Evolutionary conservation across 1,140 invertebrate genomes (phyloP).

Genomic region (Pentalonia nigronervosa): DNA sequence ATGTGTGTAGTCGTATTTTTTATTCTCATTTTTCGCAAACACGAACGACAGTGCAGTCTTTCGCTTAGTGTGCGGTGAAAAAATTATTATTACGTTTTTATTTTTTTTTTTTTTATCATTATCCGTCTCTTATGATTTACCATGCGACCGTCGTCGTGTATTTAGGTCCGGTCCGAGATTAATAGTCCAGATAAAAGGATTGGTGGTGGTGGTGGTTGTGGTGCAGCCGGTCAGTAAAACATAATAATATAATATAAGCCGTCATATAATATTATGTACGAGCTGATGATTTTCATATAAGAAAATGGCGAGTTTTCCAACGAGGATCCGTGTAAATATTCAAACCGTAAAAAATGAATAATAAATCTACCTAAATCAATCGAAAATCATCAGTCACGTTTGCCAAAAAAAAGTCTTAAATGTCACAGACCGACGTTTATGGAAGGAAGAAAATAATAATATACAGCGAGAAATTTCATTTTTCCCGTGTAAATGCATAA

Average conservation of each 20-base stretch:
- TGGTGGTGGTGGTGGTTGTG: background rate
- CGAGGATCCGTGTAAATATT: background rate
- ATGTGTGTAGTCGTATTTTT: background rate
- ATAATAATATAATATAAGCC: background rate
- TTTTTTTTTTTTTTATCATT: background rate
- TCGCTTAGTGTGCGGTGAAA: background rate
- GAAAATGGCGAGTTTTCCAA: background rate
- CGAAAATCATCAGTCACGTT: background rate
- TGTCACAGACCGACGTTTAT: background rate
- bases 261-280: background rate
- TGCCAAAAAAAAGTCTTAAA: background rate
- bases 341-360: background rate
- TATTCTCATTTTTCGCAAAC: background rate
- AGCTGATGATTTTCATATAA: background rate
- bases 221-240: background rate
- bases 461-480: background rate
- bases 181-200: slow-evolving; percentile 39
- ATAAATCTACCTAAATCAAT: slow-evolving; percentile 3
- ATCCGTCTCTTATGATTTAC: slow-evolving; percentile 35
- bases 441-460: background rate
- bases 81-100: background rate
- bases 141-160: background rate
- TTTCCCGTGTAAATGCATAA: background rate
- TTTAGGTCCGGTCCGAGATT: slow-evolving; percentile 31
- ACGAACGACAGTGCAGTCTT: background rate